Conservation (phyloP, 2,888 invertebrate genomes). For the Dynastes hyllus region DNA sequence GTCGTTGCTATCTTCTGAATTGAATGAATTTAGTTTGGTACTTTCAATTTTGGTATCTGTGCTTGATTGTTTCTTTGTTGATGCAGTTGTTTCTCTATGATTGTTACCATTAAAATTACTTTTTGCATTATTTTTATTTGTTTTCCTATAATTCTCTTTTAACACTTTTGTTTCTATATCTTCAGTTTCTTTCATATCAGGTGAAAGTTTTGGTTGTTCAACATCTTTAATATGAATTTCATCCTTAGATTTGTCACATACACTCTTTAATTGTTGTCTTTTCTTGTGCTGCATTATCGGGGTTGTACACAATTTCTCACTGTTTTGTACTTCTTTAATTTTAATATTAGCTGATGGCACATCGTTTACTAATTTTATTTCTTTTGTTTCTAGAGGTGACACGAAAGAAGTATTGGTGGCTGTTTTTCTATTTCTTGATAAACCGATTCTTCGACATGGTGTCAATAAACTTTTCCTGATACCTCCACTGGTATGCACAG, state of each 20-base stretch:
- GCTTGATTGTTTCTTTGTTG: background rate
- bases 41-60: background rate
- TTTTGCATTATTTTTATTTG: background rate
- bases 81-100: background rate
- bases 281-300: background rate
- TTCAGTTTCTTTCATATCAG: background rate
- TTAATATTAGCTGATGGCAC: background rate
- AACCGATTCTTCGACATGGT: slow-evolving; percentile 74
- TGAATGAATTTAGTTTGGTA: background rate
- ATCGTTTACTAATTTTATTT: slow-evolving; percentile 31
- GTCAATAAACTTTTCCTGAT: slow-evolving; percentile 74
- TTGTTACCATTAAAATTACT: no score
- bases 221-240: background rate
- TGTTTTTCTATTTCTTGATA: slow-evolving; percentile 69
- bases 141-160: background rate
- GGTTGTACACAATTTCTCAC: slow-evolving; percentile 7
- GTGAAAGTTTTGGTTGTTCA: background rate
- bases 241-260: background rate
- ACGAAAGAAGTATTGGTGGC: slow-evolving; percentile 52
- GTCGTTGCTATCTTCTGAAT: background rate
- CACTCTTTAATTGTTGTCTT: background rate
- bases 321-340: background rate
- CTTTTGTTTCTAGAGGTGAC: slow-evolving; percentile 45
- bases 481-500: slow-evolving; percentile 69
- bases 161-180: background rate